These are phyloP conservation scores for Meloe dianella DNA, from an alignment of 2,888 invertebrate species.

Conservation along the genomic window DNA sequence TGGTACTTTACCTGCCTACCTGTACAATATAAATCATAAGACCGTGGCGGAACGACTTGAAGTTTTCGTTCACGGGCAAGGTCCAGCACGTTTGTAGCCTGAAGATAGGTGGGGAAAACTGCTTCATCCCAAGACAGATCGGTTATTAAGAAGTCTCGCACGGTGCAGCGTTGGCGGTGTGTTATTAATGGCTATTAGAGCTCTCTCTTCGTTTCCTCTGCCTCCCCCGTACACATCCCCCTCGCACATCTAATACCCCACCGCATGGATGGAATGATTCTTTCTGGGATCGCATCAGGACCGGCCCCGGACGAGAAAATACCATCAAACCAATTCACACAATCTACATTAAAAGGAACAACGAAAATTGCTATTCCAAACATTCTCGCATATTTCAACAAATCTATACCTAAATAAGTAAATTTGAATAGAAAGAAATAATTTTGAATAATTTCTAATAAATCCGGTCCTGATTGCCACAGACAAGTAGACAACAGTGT, in stretches of 20 bases:
- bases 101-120: constrained; percentile 22
- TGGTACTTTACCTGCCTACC: constrained; percentile 11
- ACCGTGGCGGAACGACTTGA: constrained; percentile 32
- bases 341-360: background rate
- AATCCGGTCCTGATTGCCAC: background rate
- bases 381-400: no score
- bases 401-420: no score
- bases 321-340: background rate
- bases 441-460: background rate
- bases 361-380: background rate
- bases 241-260: background rate
- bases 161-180: constrained; percentile 55
- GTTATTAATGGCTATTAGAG: constrained; percentile 57
- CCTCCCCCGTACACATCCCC: constrained; percentile 30
- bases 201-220: constrained; percentile 39
- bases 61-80: constrained; percentile 41
- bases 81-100: constrained; percentile 35
- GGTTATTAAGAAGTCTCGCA: constrained; percentile 57
- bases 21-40: constrained; percentile 37
- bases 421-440: no score
- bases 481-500: background rate
- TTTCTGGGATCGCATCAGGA: background rate
- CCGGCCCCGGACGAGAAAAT: background rate
- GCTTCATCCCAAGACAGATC: constrained; percentile 46
- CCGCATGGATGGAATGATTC: background rate